phyloP scores from a whole-genome alignment of 2,797 vertebrate species.

The Oreochromis mossambicus region DNA sequence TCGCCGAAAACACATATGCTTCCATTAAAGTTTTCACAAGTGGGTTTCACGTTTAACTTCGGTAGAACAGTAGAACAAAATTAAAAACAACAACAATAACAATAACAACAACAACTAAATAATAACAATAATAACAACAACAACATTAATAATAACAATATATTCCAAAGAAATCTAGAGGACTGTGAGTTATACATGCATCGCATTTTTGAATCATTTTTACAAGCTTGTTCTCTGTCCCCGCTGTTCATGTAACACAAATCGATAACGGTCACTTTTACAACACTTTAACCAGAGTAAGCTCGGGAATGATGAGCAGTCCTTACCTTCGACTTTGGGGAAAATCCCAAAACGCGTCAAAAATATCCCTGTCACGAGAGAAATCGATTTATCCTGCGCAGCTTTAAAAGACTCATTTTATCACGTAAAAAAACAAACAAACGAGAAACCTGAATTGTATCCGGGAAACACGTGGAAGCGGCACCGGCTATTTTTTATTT shows the following conservation, averaged over 20 bases:
- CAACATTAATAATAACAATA: background rate
- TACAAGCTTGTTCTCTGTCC: background rate
- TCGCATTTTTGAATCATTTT: background rate
- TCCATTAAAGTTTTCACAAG: background rate
- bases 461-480: background rate
- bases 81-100: background rate
- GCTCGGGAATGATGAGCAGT: background rate
- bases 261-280: background rate
- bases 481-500: background rate
- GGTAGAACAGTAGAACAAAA: background rate
- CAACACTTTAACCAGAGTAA: background rate
- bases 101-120: background rate
- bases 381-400: slow-evolving; percentile 4
- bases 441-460: background rate
- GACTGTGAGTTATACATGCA: background rate
- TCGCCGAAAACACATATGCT: background rate
- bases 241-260: background rate
- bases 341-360: slow-evolving; percentile 42
- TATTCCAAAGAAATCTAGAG: background rate
- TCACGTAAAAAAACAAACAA: background rate
- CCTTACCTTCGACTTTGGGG: slow-evolving; percentile 48
- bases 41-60: background rate
- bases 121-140: background rate
- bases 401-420: slow-evolving; percentile 22
- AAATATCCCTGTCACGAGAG: slow-evolving; percentile 38